Evolutionary conservation across 2,113 vertebrate species (phyloP).

Genomic region (Ochotona princeps): DNA sequence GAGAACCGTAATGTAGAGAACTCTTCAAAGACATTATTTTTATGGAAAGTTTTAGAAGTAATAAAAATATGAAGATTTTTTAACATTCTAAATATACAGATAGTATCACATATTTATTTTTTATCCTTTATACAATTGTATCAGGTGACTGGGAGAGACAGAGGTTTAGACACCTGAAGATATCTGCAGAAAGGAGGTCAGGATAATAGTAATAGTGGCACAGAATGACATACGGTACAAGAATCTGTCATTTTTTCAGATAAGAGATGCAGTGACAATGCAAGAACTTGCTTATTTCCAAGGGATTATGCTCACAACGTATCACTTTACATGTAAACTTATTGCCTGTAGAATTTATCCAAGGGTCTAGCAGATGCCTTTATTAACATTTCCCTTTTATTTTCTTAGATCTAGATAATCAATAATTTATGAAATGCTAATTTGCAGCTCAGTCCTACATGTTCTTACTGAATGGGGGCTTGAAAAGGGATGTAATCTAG

Average conservation of each 20-base stretch:
- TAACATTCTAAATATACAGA: neutral
- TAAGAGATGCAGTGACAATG: neutral
- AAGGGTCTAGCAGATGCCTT: neutral
- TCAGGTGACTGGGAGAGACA: neutral
- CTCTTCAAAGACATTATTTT: neutral
- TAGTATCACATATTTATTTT: neutral
- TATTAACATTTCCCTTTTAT: too few species aligned
- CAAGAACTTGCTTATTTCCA: neutral
- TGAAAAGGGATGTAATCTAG: too few species aligned
- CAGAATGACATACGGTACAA: neutral
- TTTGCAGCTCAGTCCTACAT: too few species aligned
- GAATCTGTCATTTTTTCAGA: neutral
- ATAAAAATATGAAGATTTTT: neutral
- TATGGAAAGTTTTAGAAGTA: neutral
- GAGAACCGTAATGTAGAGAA: neutral
- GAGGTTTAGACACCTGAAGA: neutral
- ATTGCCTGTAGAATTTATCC: neutral
- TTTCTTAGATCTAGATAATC: too few species aligned
- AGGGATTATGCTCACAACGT: neutral
- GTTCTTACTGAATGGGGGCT: too few species aligned
- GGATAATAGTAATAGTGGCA: neutral
- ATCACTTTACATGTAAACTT: neutral
- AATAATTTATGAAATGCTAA: too few species aligned
- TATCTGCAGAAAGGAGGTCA: neutral
- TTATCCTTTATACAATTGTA: neutral